Percentiles rank a stretch among this genome's conserved stretches.
Evolutionary conservation across 2,888 invertebrate species (phyloP).

Genomic region (Leptinotarsa rubiginosa): DNA sequence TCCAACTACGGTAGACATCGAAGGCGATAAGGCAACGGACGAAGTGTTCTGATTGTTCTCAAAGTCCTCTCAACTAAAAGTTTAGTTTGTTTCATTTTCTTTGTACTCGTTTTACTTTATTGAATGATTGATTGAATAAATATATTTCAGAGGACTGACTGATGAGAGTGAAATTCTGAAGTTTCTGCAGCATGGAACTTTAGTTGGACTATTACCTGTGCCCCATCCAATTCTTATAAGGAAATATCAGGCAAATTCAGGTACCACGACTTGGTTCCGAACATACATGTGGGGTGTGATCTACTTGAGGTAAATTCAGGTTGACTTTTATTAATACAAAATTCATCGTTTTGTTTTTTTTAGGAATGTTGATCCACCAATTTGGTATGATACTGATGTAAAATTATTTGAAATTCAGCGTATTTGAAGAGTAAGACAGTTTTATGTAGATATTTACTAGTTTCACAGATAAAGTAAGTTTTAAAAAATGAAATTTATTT

Average conservation of each 20-base stretch:
- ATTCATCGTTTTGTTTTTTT: slow-evolving; percentile 53
- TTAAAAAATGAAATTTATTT: neutral
- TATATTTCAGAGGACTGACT: slow-evolving; percentile 84
- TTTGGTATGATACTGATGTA: slow-evolving; percentile 99
- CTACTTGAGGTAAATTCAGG: slow-evolving; percentile 84
- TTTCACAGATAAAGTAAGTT: neutral
- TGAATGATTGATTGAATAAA: no score
- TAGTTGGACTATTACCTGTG: slow-evolving; percentile 96
- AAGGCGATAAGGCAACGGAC: no score
- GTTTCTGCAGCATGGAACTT: slow-evolving; percentile 97
- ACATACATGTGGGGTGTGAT: slow-evolving; percentile 99
- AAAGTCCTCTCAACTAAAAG: no score
- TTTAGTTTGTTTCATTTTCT: no score
- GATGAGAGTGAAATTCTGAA: slow-evolving; percentile 99
- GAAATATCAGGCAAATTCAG: slow-evolving; percentile 98
- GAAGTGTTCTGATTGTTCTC: no score
- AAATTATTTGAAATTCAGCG: slow-evolving; percentile 98
- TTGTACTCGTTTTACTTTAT: no score
- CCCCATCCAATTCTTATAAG: slow-evolving; percentile 99
- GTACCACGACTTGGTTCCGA: slow-evolving; percentile 99
- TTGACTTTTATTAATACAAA: neutral
- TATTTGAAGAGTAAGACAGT: slow-evolving; percentile 72
- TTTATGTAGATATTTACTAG: neutral
- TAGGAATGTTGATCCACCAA: slow-evolving; percentile 97
- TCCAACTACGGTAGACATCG: no score